These are phyloP conservation scores for Melopsittacus undulatus DNA, from an alignment of 2,797 vertebrate species.

Conservation along the genomic window DNA sequence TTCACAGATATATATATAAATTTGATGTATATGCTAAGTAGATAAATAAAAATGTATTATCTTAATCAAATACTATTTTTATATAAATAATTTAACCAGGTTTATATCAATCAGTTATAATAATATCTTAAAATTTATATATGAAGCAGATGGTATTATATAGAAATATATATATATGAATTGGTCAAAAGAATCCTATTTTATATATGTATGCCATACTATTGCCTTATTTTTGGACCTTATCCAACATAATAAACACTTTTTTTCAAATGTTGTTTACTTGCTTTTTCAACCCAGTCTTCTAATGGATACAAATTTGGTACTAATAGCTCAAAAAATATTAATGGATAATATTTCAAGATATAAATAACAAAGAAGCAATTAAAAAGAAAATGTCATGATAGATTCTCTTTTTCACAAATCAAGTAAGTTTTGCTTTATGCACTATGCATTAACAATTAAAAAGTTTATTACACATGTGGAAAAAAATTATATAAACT, in stretches of 20 bases:
- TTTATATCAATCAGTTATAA: neutral
- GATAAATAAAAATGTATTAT: neutral
- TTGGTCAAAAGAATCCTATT: neutral
- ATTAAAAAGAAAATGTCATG: conserved; percentile 40
- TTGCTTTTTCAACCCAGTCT: conserved; percentile 13
- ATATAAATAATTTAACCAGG: neutral
- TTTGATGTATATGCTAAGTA: neutral
- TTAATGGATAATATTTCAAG: conserved; percentile 64
- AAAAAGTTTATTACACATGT: neutral
- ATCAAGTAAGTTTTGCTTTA: conserved; percentile 29
- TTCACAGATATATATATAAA: neutral
- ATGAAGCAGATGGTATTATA: neutral
- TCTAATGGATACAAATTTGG: conserved; percentile 61
- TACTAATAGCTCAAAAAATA: conserved; percentile 65
- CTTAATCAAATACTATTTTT: neutral
- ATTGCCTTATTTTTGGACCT: neutral
- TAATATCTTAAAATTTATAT: neutral
- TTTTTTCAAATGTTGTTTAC: neutral
- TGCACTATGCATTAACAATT: neutral
- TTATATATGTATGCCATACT: neutral
- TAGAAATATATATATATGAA: neutral
- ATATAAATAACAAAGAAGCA: conserved; percentile 66
- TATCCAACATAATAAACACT: neutral
- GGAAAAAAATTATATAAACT: neutral
- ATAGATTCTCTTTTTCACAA: conserved; percentile 45